Conservation (phyloP, 2,113 vertebrate genomes). For the Theropithecus gelada region DNA sequence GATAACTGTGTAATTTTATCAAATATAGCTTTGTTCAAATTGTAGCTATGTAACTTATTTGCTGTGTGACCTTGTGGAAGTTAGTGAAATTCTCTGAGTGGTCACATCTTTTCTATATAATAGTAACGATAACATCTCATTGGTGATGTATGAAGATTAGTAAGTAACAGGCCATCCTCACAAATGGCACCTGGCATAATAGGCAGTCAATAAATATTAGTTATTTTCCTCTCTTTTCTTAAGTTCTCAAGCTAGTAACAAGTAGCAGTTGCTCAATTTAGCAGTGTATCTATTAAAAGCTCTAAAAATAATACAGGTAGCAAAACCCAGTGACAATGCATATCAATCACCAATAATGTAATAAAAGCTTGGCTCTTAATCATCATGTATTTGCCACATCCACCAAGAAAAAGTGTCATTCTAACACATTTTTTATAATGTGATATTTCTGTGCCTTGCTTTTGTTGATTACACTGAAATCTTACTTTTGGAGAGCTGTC, state of each 20-base stretch:
- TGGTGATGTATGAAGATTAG: not conserved
- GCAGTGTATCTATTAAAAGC: not conserved
- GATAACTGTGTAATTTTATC: not conserved
- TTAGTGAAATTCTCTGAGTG: not conserved
- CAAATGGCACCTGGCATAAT: not conserved
- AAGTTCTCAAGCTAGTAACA: not conserved
- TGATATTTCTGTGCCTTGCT: not conserved
- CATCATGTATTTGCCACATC: not conserved
- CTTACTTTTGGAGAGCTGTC: not conserved
- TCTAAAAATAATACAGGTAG: not conserved
- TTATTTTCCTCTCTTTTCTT: not conserved
- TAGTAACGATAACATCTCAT: accelerated
- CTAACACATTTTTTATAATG: not conserved
- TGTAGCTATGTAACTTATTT: not conserved
- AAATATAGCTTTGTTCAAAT: not conserved
- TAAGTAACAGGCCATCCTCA: not conserved
- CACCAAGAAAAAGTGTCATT: not conserved
- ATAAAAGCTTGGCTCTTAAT: not conserved
- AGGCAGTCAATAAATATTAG: not conserved
- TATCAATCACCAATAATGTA: not conserved
- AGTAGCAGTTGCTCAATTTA: not conserved
- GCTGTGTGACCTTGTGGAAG: not conserved
- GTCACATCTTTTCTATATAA: not conserved
- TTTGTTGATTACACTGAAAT: not conserved
- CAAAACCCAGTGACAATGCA: not conserved